These are phyloP conservation scores for Ostrea edulis DNA, from an alignment of 1,140 invertebrate genomes.

Conservation along the genomic window DNA sequence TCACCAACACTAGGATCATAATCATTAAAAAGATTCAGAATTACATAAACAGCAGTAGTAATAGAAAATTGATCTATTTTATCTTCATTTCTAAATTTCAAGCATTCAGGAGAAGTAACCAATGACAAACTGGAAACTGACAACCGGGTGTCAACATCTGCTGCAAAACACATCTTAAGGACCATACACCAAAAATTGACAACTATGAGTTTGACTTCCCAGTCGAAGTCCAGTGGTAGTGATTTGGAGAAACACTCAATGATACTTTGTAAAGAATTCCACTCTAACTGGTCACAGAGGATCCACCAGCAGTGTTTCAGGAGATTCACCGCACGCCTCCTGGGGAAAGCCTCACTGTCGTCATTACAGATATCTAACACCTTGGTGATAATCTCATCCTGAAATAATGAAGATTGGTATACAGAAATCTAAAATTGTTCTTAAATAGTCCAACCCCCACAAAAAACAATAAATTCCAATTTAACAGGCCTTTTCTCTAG, in stretches of 20 bases:
- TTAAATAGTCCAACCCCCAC: too few species aligned
- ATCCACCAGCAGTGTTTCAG: not conserved
- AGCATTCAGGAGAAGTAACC: not conserved
- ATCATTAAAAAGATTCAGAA: not conserved
- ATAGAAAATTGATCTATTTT: not conserved
- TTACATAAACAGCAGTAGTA: not conserved
- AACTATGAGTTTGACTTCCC: not conserved
- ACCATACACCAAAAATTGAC: not conserved
- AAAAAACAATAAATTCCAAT: not conserved
- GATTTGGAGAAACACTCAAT: not conserved
- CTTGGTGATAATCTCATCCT: not conserved
- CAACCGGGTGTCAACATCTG: not conserved
- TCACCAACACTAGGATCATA: slow-evolving; percentile 18
- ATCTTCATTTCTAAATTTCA: not conserved
- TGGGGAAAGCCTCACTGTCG: slow-evolving; percentile 12
- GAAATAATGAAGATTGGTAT: not conserved
- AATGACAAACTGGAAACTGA: not conserved
- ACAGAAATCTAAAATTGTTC: not conserved
- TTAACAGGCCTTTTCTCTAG: not conserved
- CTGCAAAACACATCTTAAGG: not conserved
- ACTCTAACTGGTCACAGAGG: not conserved
- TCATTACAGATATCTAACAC: slow-evolving; percentile 1
- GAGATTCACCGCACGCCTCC: not conserved
- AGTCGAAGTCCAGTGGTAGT: not conserved
- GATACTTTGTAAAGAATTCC: not conserved